Percentiles rank a stretch among this genome's conserved stretches.
These are phyloP conservation scores for Tubulanus polymorphus DNA, from an alignment of 2,888 invertebrate species.

Conservation along the genomic window DNA sequence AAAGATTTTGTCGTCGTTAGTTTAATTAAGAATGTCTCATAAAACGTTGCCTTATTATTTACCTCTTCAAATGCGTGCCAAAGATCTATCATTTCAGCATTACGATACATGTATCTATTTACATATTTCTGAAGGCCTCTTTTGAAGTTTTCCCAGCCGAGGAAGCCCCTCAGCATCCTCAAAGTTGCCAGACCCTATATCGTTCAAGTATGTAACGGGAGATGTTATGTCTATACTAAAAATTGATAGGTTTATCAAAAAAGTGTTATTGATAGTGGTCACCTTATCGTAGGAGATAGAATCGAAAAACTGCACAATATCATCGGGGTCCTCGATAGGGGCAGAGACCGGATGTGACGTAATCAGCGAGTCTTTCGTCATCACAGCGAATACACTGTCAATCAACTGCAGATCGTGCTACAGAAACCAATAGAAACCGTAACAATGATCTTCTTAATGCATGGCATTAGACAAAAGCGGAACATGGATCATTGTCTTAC, in stretches of 20 bases:
- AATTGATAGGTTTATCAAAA: background rate
- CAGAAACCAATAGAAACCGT: background rate
- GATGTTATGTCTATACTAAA: background rate
- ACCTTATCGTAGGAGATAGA: conserved; percentile 51
- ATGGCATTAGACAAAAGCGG: background rate
- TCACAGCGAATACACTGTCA: conserved; percentile 46
- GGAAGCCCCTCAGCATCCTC: conserved; percentile 44
- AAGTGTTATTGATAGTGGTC: background rate
- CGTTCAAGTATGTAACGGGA: background rate
- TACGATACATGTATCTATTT: conserved; percentile 40
- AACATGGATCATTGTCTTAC: conserved; percentile 25
- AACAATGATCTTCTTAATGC: background rate
- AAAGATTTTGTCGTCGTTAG: too few relatives aligned
- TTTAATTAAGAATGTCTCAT: too few relatives aligned
- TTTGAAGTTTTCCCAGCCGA: conserved; percentile 44
- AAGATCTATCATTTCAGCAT: conserved; percentile 46
- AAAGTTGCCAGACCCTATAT: conserved; percentile 49
- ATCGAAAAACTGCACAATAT: conserved; percentile 47
- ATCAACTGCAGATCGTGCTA: conserved; percentile 28
- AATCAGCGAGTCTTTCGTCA: conserved; percentile 44
- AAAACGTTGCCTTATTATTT: too few relatives aligned
- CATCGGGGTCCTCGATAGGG: conserved; percentile 40
- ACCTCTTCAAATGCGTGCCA: conserved; percentile 49
- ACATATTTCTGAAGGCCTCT: conserved; percentile 42
- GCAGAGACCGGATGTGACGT: conserved; percentile 50